Evolutionary conservation across 2,113 vertebrate species (phyloP), one percentile per base, ranked within the genome.

Genomic region (Cathartes aura): DNA sequence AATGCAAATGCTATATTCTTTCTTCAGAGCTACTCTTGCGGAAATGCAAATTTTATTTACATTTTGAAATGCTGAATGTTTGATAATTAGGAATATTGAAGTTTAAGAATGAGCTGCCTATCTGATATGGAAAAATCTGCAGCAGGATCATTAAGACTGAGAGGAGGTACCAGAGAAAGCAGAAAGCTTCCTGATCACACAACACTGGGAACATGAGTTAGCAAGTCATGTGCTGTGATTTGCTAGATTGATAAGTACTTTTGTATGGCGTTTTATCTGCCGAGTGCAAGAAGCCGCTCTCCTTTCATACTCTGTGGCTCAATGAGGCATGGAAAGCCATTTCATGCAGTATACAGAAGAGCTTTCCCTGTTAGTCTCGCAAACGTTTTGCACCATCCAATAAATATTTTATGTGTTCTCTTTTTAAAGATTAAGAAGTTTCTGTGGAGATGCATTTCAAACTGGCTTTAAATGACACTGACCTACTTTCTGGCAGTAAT

Each of bases 21-120:
- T 91, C 95, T 97, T 91, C 88, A 79, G 90, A 94, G 88, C 94
- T 91, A 53, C 95, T 89, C 86, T 97, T 95, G 89, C 82, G 2
- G 97, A 96, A 90, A 97, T 98, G 97, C 98, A 97, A 94, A 97
- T 98, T 89, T 95, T 89, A 97, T 91, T 97, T 87, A 96, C 92
- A 92, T 97, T 97, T 93, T 91, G 89, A 94, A 93, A 81, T 11
- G 93, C 93, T 98, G 97, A 98, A 97, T 97, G 96, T 94, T 95
- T 92, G 96, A 45, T 97, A 97, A 98, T 98, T 97, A 97, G 86
- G 92, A 98, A 98, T 96, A 97, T 95, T 98, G 98, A 98, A 89
- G 82, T 94, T 96, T 67, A 80, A 97, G 98, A 97, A 97, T 86
- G 96, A 97, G 95, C 94, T 91, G 88, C 83, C 85, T 92, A 75